Percentiles rank a stretch among this genome's conserved stretches.
phyloP scores from a whole-genome alignment of 2,888 invertebrate genomes.

The Autographa pulchrina region DNA sequence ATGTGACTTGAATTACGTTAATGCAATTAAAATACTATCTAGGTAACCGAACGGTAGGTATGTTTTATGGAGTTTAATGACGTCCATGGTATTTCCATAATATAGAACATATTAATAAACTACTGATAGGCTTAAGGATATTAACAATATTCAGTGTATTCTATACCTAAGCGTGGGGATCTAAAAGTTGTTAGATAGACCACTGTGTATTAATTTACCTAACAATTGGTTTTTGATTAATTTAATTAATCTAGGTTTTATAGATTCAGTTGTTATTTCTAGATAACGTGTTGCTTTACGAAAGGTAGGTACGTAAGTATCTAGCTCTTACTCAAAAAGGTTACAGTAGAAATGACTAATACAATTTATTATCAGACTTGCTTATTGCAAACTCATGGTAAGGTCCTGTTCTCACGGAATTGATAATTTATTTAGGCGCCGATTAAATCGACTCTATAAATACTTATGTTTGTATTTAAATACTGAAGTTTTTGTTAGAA shows the following conservation, averaged over 20 bases:
- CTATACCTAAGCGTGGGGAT: slow-evolving; percentile 24
- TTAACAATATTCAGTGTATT: slow-evolving; percentile 27
- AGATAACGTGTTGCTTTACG: no score
- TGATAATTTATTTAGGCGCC: background rate
- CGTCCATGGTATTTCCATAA: slow-evolving; percentile 59
- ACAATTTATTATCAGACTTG: background rate
- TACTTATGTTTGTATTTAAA: background rate
- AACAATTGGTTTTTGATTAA: no score
- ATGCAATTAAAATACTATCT: slow-evolving; percentile 21
- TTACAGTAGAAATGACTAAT: slow-evolving; percentile 1
- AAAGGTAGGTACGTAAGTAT: background rate
- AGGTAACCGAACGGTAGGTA: slow-evolving; percentile 14
- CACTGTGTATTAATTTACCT: no score
- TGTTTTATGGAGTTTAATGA: slow-evolving; percentile 34
- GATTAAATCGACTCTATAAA: background rate
- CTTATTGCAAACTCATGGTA: background rate
- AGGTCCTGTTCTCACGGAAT: background rate
- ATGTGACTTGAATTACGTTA: slow-evolving; percentile 25
- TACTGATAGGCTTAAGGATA: slow-evolving; percentile 51
- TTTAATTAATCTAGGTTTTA: no score
- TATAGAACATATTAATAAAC: slow-evolving; percentile 42
- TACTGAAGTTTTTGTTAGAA: background rate
- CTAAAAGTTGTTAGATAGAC: slow-evolving; percentile 11
- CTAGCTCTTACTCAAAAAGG: background rate
- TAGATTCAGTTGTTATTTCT: no score